Percentiles rank a stretch among this genome's conserved stretches.
Evolutionary conservation across 2,797 vertebrate genomes (phyloP).

Genomic region (Rallus crepitans): DNA sequence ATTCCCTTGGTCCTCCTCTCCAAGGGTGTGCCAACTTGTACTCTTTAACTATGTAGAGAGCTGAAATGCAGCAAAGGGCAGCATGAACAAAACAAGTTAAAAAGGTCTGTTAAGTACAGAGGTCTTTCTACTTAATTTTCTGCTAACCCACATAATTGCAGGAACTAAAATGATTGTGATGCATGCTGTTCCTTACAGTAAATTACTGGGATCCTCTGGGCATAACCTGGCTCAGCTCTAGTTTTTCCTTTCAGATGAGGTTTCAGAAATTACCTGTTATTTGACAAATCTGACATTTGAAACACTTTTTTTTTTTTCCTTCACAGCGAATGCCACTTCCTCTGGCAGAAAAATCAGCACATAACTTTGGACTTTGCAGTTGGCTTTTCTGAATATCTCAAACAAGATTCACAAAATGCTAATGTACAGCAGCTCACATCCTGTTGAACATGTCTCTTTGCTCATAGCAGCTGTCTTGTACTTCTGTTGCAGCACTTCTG

Average conservation of each 20-base stretch:
- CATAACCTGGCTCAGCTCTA: not conserved
- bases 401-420: not conserved
- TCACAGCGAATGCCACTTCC: not conserved
- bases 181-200: not conserved
- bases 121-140: not conserved
- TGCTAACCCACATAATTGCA: not conserved
- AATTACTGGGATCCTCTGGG: not conserved
- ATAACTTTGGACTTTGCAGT: not conserved
- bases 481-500: not conserved
- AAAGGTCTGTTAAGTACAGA: not conserved
- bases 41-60: not conserved
- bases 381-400: not conserved
- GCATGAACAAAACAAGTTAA: not conserved
- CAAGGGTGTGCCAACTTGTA: not conserved
- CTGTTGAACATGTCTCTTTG: not conserved
- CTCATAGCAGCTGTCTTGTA: not conserved
- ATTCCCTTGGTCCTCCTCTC: not conserved
- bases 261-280: not conserved
- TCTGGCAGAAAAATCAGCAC: not conserved
- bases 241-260: not conserved
- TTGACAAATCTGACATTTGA: not conserved
- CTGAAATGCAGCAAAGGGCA: not conserved
- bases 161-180: not conserved
- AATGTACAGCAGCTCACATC: fast-evolving
- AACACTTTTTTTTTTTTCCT: not conserved